These are phyloP conservation scores for Calameuta pallipes DNA, from an alignment of 2,888 invertebrate genomes.

Conservation along the genomic window DNA sequence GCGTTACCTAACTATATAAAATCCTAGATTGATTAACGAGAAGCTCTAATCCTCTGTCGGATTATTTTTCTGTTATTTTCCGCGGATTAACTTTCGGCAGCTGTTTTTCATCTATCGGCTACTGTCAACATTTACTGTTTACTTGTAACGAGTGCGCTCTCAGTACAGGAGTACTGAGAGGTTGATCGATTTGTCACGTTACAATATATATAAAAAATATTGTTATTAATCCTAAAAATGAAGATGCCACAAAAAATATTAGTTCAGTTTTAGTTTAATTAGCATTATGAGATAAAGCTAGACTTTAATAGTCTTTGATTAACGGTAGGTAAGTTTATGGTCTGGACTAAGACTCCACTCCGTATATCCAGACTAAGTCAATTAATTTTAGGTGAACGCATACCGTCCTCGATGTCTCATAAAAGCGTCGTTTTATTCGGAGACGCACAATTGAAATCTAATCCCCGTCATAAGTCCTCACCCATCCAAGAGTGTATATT, in stretches of 20 bases:
- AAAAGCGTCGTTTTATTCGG: constrained; percentile 47
- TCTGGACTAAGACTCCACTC: neutral
- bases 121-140: too few species aligned
- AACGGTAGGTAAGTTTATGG: neutral
- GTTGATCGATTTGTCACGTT: too few species aligned
- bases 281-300: neutral
- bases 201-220: too few species aligned
- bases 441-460: constrained; percentile 50
- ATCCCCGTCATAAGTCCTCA: constrained; percentile 45
- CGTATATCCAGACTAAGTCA: neutral
- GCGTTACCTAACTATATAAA: too few species aligned
- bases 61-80: too few species aligned
- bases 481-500: neutral
- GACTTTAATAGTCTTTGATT: neutral
- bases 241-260: neutral
- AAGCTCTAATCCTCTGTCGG: too few species aligned
- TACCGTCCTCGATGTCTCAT: constrained; percentile 35
- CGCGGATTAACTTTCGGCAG: too few species aligned
- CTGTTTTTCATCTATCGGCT: too few species aligned
- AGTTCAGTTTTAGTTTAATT: neutral
- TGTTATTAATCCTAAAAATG: neutral
- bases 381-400: neutral
- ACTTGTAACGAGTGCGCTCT: too few species aligned
- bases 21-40: too few species aligned
- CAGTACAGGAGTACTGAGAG: too few species aligned